phyloP scores from a whole-genome alignment of 2,888 invertebrate genomes.

The Diploptera punctata region DNA sequence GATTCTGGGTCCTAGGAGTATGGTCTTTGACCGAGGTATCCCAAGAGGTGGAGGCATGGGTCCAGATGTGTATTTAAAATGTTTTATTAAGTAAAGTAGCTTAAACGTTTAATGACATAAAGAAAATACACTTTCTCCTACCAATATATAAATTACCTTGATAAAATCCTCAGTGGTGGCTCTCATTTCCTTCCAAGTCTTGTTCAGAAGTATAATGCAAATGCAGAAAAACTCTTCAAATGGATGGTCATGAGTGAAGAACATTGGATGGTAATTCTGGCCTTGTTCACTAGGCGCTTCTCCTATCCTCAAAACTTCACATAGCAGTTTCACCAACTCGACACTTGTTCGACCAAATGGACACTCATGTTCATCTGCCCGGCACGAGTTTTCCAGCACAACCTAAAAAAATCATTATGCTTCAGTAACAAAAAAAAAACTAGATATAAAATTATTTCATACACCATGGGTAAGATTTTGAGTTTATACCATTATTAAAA shows the following conservation, averaged over 20 bases:
- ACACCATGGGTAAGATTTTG: too few relatives aligned
- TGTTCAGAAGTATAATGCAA: conserved; percentile 90
- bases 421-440: too few relatives aligned
- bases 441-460: too few relatives aligned
- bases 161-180: conserved; percentile 95
- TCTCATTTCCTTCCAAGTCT: conserved; percentile 99
- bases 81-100: too few relatives aligned
- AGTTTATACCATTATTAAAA: too few relatives aligned
- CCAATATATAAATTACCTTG: too few relatives aligned
- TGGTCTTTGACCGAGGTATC: too few relatives aligned
- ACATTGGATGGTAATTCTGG: conserved; percentile 87
- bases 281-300: conserved; percentile 91
- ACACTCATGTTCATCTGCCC: conserved; percentile 96
- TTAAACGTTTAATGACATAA: too few relatives aligned
- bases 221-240: conserved; percentile 96
- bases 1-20: too few relatives aligned
- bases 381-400: conserved; percentile 89
- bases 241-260: conserved; percentile 94
- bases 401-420: conserved; percentile 55
- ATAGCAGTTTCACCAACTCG: conserved; percentile 86
- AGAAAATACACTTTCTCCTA: too few relatives aligned
- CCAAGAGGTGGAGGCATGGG: too few relatives aligned
- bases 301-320: conserved; percentile 88
- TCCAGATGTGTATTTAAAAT: too few relatives aligned
- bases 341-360: conserved; percentile 95